Conservation (phyloP, 2,888 invertebrate genomes). For the Lagria hirta region DNA sequence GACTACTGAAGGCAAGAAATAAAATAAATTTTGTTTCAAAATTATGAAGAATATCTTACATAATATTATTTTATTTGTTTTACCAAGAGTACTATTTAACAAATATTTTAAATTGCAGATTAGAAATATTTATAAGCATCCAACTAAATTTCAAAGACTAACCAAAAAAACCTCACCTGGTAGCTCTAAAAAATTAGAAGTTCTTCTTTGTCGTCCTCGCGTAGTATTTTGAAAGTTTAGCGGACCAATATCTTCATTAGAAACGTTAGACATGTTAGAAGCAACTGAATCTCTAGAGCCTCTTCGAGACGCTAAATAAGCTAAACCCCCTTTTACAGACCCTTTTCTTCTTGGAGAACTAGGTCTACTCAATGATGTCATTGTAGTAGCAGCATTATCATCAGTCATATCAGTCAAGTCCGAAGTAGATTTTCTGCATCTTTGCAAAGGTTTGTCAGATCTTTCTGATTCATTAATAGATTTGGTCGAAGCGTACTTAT, state of each 20-base stretch:
- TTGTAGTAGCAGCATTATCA: constrained; percentile 59
- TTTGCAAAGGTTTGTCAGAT: constrained; percentile 51
- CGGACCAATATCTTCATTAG: constrained; percentile 81
- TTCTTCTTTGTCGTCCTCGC: constrained; percentile 75
- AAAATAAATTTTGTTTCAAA: too few species aligned
- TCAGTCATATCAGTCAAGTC: constrained; percentile 68
- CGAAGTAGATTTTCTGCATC: constrained; percentile 75
- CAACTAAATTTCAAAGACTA: not conserved
- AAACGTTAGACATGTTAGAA: constrained; percentile 69
- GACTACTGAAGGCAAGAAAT: too few species aligned
- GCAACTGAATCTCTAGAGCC: constrained; percentile 72
- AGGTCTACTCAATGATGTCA: constrained; percentile 63
- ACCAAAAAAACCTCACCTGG: constrained; percentile 70
- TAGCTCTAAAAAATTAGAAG: constrained; percentile 83
- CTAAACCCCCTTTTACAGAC: constrained; percentile 68
- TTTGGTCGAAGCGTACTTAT: constrained; percentile 44
- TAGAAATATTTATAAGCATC: too few species aligned
- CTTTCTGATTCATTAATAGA: constrained; percentile 54
- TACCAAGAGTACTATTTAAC: too few species aligned
- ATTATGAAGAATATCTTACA: too few species aligned
- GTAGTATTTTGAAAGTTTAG: constrained; percentile 77
- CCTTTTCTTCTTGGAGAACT: constrained; percentile 70
- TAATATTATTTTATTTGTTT: too few species aligned
- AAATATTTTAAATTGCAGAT: too few species aligned
- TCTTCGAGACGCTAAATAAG: constrained; percentile 82